phyloP scores from a whole-genome alignment of 2,113 vertebrate species.

The Mastomys coucha region DNA sequence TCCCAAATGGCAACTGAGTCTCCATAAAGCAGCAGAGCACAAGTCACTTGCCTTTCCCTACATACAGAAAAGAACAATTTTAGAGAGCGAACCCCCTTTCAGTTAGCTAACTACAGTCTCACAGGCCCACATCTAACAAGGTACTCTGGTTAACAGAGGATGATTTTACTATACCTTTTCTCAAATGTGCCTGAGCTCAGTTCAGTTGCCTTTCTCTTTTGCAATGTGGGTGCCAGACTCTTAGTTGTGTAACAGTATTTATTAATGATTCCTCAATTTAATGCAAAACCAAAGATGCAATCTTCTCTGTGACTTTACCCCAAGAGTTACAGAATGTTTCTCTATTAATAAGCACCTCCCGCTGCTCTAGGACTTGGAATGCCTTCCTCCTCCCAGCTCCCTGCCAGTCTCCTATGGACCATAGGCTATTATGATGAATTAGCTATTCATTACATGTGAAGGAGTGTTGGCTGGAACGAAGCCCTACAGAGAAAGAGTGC shows the following conservation, averaged over 20 bases:
- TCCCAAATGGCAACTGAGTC: conserved; percentile 41
- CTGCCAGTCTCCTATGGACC: conserved; percentile 57
- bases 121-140: conserved; percentile 59
- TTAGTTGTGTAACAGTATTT: conserved; percentile 48
- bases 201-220: conserved; percentile 40
- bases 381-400: conserved; percentile 26
- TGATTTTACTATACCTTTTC: conserved; percentile 5
- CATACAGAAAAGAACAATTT: background rate
- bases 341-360: conserved; percentile 83
- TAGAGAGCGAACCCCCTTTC: conserved; percentile 54
- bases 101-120: conserved; percentile 34
- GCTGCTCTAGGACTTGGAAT: conserved; percentile 77
- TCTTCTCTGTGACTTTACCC: conserved; percentile 78
- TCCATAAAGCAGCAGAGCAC: background rate
- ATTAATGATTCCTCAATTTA: conserved; percentile 79
- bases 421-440: conserved; percentile 80
- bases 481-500: conserved; percentile 83
- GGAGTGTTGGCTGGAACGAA: conserved; percentile 79
- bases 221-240: background rate
- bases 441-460: conserved; percentile 89
- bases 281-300: conserved; percentile 78
- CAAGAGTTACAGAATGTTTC: conserved; percentile 81
- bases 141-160: background rate
- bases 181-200: conserved; percentile 34
- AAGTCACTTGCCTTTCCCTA: conserved; percentile 10